phyloP scores from a whole-genome alignment of 1,140 invertebrate genomes.

The Ylistrum balloti region DNA sequence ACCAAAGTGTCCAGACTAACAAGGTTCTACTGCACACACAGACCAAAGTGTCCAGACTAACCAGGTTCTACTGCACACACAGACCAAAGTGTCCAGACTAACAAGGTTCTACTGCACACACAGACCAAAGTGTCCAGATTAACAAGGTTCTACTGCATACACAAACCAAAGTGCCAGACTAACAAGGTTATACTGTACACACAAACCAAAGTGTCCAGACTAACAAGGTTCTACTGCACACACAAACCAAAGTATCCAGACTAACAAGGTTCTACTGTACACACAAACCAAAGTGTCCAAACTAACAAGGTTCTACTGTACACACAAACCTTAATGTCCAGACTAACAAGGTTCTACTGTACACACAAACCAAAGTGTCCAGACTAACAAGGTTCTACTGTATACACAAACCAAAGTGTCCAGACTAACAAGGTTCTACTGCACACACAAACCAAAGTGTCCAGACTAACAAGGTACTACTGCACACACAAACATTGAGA shows the following conservation, averaged over 20 bases:
- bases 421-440: background rate
- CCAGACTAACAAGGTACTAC: background rate
- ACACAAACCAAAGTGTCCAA: no score
- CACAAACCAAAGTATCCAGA: background rate
- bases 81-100: background rate
- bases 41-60: constrained; percentile 21
- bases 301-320: background rate
- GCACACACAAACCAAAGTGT: background rate
- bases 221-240: background rate
- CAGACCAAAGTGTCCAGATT: background rate
- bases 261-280: no score
- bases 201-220: background rate
- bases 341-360: background rate
- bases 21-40: no score
- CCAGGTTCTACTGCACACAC: constrained; percentile 12
- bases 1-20: no score
- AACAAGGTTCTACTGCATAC: background rate
- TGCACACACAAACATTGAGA: background rate
- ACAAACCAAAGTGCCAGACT: background rate
- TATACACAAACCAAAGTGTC: background rate
- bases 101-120: background rate
- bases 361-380: background rate
- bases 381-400: constrained; percentile 21
- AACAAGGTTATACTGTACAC: background rate
- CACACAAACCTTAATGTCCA: background rate